phyloP scores from a whole-genome alignment of 2,113 vertebrate species.

The Callipepla californica region DNA sequence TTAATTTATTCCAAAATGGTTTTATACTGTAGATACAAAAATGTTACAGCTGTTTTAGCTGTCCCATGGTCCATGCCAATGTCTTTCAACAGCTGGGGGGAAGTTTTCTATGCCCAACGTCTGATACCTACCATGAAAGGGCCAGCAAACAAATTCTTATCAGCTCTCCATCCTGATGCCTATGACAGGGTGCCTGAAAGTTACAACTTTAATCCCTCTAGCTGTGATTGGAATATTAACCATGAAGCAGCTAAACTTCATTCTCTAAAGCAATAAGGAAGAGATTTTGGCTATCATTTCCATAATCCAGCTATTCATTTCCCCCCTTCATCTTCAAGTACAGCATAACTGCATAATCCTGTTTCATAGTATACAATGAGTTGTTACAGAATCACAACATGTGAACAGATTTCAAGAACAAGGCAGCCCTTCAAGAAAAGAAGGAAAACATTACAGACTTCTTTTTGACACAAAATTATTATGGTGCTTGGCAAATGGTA shows the following conservation, averaged over 20 bases:
- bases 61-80: background rate
- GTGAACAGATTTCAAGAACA: background rate
- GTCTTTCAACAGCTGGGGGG: background rate
- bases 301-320: background rate
- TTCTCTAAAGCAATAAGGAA: background rate
- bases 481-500: conserved; percentile 56
- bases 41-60: background rate
- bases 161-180: background rate
- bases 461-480: conserved; percentile 41
- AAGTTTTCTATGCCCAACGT: background rate
- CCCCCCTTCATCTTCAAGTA: background rate
- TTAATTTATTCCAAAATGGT: background rate
- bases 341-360: background rate
- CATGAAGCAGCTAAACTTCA: background rate
- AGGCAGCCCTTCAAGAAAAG: conserved; percentile 9
- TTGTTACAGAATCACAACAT: background rate
- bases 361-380: background rate
- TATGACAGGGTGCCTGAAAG: background rate
- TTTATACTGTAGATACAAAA: background rate
- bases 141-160: background rate
- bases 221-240: background rate
- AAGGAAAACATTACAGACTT: conserved; percentile 29
- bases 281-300: background rate
- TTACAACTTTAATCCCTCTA: background rate
- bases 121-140: background rate